Conservation (phyloP, 2,113 vertebrate genomes). For the Mystacornis crossleyi region DNA sequence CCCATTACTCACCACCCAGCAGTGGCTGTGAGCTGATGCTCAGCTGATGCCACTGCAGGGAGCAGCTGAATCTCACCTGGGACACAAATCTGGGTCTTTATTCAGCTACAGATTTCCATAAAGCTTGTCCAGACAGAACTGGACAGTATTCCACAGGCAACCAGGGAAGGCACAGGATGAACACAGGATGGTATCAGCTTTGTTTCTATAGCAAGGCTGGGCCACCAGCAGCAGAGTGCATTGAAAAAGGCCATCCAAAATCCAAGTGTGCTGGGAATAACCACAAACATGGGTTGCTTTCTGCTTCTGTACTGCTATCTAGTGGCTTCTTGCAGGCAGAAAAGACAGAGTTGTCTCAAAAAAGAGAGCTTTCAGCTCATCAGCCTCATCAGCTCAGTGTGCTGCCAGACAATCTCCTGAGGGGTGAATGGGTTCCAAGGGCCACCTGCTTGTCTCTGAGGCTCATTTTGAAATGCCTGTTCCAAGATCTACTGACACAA, state of each 20-base stretch:
- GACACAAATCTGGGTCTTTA: neutral
- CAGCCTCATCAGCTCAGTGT: neutral
- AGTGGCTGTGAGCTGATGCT: neutral
- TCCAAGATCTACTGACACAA: neutral
- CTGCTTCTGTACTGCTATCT: neutral
- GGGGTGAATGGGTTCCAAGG: neutral
- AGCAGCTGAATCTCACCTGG: neutral
- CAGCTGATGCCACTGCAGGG: neutral
- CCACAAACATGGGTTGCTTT: neutral
- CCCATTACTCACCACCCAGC: neutral
- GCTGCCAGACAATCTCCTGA: neutral
- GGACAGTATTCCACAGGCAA: neutral
- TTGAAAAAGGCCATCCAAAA: neutral
- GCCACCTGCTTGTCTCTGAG: neutral
- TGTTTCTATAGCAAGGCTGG: neutral
- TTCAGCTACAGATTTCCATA: neutral
- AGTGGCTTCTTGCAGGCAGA: neutral
- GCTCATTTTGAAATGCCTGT: neutral
- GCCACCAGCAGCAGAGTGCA: neutral
- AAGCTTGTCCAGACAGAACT: neutral
- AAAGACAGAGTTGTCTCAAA: neutral
- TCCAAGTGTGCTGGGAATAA: neutral
- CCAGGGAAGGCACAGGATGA: neutral
- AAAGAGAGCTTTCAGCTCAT: neutral
- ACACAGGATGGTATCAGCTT: neutral